phyloP scores from a whole-genome alignment of 2,113 vertebrate genomes.

The Ascaphus truei region DNA sequence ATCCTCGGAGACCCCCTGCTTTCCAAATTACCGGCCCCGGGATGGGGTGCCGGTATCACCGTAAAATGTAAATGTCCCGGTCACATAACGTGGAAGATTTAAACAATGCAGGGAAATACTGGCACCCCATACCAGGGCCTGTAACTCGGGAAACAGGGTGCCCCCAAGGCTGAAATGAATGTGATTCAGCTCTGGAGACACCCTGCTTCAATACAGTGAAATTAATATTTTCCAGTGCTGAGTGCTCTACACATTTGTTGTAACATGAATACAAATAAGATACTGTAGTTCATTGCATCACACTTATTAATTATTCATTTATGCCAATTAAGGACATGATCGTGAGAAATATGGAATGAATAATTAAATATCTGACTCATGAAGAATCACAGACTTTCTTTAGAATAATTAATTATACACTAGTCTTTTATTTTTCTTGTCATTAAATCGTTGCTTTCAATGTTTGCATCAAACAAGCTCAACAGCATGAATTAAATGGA shows the following conservation, averaged over 20 bases:
- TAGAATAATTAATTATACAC: constrained; percentile 9
- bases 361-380: constrained; percentile 33
- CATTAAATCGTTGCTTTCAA: constrained; percentile 2
- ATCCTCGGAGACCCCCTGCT: too few relatives aligned
- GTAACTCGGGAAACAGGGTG: too few relatives aligned
- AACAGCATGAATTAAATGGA: background rate
- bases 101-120: too few relatives aligned
- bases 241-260: background rate
- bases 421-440: constrained; percentile 2
- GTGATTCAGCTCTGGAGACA: too few relatives aligned
- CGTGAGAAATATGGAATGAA: constrained; percentile 15
- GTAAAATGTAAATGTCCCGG: too few relatives aligned
- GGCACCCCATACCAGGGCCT: too few relatives aligned
- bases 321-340: constrained; percentile 21
- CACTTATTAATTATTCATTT: constrained; percentile 16
- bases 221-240: too few relatives aligned
- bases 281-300: constrained; percentile 2
- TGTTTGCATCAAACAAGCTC: background rate
- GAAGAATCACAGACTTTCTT: constrained; percentile 21
- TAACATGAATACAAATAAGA: background rate
- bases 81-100: too few relatives aligned
- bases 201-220: too few relatives aligned
- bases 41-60: too few relatives aligned
- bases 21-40: too few relatives aligned
- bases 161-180: too few relatives aligned